These are phyloP conservation scores for Sorex maritimensis DNA, from an alignment of 2,797 vertebrate genomes.

Conservation along the genomic window DNA sequence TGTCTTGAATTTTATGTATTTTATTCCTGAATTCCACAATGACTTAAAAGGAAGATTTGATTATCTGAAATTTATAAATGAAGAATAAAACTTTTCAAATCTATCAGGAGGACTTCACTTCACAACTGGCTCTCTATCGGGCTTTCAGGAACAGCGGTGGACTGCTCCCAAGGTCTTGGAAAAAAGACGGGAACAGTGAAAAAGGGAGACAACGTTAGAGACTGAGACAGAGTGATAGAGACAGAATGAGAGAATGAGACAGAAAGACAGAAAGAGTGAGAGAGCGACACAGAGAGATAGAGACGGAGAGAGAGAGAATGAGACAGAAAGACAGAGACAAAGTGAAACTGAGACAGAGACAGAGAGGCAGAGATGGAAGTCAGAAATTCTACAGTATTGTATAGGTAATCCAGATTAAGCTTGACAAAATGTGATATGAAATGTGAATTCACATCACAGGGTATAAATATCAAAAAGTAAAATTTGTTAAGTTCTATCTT, in stretches of 20 bases:
- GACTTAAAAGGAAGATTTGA: neutral
- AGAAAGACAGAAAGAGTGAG: neutral
- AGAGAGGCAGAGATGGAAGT: too few species aligned
- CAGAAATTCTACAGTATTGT: too few species aligned
- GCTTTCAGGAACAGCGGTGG: neutral
- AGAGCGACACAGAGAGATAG: neutral
- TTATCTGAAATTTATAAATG: conserved; percentile 8
- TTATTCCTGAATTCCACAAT: neutral
- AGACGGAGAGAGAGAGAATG: too few species aligned
- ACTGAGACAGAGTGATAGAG: too few species aligned
- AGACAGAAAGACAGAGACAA: neutral
- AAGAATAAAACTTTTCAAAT: neutral
- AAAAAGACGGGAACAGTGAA: neutral
- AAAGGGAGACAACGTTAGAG: neutral
- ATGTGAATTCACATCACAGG: too few species aligned
- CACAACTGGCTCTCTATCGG: too few species aligned
- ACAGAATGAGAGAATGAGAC: too few species aligned
- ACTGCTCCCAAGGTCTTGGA: neutral
- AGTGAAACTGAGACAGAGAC: too few species aligned
- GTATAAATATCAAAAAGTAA: too few species aligned
- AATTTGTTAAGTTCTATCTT: too few species aligned
- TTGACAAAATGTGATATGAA: too few species aligned
- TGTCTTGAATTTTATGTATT: neutral
- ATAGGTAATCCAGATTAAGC: too few species aligned
- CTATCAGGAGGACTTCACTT: neutral